Conservation (phyloP, 1,140 invertebrate genomes). For the Drosophila orosa region DNA sequence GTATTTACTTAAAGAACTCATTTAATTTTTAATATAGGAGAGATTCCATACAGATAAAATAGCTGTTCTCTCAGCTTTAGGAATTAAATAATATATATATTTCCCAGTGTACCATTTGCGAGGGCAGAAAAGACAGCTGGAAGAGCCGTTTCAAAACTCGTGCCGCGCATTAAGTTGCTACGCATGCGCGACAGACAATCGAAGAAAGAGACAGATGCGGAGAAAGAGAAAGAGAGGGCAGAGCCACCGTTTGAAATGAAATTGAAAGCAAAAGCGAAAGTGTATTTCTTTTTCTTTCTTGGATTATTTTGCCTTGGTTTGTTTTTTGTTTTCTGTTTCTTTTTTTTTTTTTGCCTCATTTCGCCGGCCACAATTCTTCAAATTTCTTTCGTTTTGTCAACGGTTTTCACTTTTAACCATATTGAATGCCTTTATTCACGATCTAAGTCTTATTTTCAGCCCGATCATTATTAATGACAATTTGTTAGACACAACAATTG, state of each 20-base stretch:
- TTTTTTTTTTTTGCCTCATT: constrained; percentile 1
- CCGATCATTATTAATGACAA: constrained; percentile 47
- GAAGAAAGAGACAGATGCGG: constrained; percentile 14
- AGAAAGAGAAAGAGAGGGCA: constrained; percentile 25
- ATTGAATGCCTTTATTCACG: constrained; percentile 28
- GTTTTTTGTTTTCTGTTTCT: constrained; percentile 1
- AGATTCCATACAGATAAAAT: background rate
- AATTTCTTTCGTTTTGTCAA: constrained; percentile 72
- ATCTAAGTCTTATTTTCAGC: constrained; percentile 6
- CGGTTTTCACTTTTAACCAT: constrained; percentile 60
- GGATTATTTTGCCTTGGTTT: constrained; percentile 28
- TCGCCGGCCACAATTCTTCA: constrained; percentile 63
- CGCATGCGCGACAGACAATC: constrained; percentile 59
- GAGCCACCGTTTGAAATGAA: constrained; percentile 68
- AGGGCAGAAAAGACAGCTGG: background rate
- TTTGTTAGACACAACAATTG: constrained; percentile 53
- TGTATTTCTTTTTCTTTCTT: constrained; percentile 60
- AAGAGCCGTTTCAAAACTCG: constrained; percentile 26
- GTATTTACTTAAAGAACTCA: no score
- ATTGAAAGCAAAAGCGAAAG: constrained; percentile 80
- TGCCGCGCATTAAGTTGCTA: constrained; percentile 52
- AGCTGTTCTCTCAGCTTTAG: background rate
- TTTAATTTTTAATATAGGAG: background rate
- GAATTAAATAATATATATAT: no score
- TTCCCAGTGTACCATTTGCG: background rate